These are phyloP conservation scores for Drosophila eugracilis DNA, from an alignment of 1,140 invertebrate species.

Conservation along the genomic window DNA sequence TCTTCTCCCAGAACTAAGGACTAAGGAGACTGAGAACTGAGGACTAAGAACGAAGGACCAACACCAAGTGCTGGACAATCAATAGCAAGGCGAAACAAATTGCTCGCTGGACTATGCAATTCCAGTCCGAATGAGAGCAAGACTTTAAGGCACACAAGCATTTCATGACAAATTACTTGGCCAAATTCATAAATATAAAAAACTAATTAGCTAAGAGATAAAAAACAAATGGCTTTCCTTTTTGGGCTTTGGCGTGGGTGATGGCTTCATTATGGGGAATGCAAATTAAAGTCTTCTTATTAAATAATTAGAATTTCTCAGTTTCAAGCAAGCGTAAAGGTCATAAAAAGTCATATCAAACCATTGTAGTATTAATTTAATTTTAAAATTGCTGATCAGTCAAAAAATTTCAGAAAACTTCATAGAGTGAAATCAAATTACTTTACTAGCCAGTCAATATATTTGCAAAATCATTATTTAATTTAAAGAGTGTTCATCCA, in stretches of 20 bases:
- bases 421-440: no score
- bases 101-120: slow-evolving; percentile 74
- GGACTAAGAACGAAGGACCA: slow-evolving; percentile 11
- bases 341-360: no score
- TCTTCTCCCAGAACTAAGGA: slow-evolving; percentile 15
- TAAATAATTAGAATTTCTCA: background rate
- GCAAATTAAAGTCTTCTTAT: background rate
- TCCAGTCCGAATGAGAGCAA: slow-evolving; percentile 25
- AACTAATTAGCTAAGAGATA: slow-evolving; percentile 79
- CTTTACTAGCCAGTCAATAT: no score
- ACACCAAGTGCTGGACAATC: slow-evolving; percentile 69
- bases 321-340: no score
- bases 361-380: no score
- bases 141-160: slow-evolving; percentile 15
- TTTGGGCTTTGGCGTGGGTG: background rate
- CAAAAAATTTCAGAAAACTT: no score
- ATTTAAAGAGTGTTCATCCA: no score
- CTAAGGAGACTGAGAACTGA: slow-evolving; percentile 10
- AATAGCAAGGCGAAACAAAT: slow-evolving; percentile 71
- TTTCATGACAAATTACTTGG: slow-evolving; percentile 60
- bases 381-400: no score
- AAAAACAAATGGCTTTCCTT: slow-evolving; percentile 45
- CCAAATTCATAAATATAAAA: slow-evolving; percentile 70
- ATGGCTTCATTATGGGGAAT: slow-evolving; percentile 1
- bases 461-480: no score